phyloP scores from a whole-genome alignment of 2,113 vertebrate genomes.

The Ranitomeya imitator region DNA sequence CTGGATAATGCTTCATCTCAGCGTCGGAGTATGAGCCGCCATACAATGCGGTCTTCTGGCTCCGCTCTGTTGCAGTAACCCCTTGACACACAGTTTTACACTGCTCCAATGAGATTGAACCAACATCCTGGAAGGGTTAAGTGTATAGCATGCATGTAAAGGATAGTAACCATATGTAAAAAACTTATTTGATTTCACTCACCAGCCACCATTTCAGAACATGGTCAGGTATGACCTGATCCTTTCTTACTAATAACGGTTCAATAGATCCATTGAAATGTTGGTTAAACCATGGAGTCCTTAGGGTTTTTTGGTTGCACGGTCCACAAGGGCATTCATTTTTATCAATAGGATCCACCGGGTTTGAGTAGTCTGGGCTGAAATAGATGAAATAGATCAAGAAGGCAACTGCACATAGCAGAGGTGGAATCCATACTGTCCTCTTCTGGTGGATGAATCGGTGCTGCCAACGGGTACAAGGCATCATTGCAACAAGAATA shows the following conservation, averaged over 20 bases:
- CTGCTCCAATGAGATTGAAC: too few species aligned
- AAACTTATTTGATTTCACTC: slow-evolving; percentile 57
- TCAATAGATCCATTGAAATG: slow-evolving; percentile 65
- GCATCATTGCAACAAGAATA: neutral
- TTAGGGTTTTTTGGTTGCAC: slow-evolving; percentile 60
- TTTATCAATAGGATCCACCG: neutral
- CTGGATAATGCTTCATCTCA: too few species aligned
- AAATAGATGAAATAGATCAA: slow-evolving; percentile 48
- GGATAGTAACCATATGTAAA: neutral
- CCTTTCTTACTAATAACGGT: slow-evolving; percentile 63
- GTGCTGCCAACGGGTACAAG: slow-evolving; percentile 7
- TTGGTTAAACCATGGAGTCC: slow-evolving; percentile 71
- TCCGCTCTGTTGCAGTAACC: too few species aligned
- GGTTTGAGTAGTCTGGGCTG: slow-evolving; percentile 11
- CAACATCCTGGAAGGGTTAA: too few species aligned
- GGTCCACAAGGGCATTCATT: neutral
- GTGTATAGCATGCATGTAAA: neutral
- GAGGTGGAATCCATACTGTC: neutral
- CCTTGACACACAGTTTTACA: too few species aligned
- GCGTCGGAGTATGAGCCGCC: too few species aligned
- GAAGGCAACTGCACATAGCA: slow-evolving; percentile 52
- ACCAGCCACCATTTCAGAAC: slow-evolving; percentile 82
- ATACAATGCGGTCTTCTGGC: too few species aligned
- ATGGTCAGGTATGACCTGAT: slow-evolving; percentile 59
- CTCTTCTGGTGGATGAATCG: slow-evolving; percentile 32